A percentile compares a stretch with the other conserved stretches of the same genome.
These are phyloP conservation scores for Atethmia centrago DNA, from an alignment of 2,888 invertebrate genomes.

Conservation along the genomic window DNA sequence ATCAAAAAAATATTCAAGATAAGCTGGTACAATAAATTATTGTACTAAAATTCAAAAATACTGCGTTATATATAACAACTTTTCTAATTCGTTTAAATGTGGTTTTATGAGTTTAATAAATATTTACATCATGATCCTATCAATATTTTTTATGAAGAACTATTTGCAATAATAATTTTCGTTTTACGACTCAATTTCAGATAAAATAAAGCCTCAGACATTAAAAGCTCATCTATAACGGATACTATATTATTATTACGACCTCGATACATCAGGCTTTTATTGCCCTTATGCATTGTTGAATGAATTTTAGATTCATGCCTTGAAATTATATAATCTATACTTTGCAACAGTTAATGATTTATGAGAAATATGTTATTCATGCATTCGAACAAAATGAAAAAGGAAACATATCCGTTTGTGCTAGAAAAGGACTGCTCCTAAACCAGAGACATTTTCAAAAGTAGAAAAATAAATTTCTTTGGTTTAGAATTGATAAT, in stretches of 20 bases:
- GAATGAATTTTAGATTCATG: background rate
- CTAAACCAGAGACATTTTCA: slow-evolving; percentile 44
- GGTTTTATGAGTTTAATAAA: slow-evolving; percentile 37
- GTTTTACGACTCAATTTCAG: slow-evolving; percentile 31
- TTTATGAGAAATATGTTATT: slow-evolving; percentile 6
- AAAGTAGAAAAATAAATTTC: slow-evolving; percentile 56
- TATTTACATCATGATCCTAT: slow-evolving; percentile 56
- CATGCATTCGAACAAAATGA: slow-evolving; percentile 32
- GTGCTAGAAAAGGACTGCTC: slow-evolving; percentile 50
- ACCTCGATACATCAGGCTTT: background rate
- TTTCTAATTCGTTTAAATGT: slow-evolving; percentile 9
- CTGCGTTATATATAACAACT: background rate
- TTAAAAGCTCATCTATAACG: slow-evolving; percentile 13
- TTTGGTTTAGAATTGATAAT: slow-evolving; percentile 63
- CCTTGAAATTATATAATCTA: background rate
- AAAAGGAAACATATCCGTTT: slow-evolving; percentile 59
- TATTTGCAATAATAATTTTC: slow-evolving; percentile 38
- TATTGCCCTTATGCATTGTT: background rate
- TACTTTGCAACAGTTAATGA: background rate
- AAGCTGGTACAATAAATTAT: background rate
- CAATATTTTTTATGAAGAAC: slow-evolving; percentile 18
- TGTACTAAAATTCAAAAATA: background rate
- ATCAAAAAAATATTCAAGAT: background rate
- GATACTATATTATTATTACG: slow-evolving; percentile 27
- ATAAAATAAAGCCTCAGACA: slow-evolving; percentile 28